A percentile compares a stretch with the other conserved stretches of the same genome.
These are phyloP conservation scores for Panopea generosa DNA, from an alignment of 2,888 invertebrate species.

Conservation along the genomic window DNA sequence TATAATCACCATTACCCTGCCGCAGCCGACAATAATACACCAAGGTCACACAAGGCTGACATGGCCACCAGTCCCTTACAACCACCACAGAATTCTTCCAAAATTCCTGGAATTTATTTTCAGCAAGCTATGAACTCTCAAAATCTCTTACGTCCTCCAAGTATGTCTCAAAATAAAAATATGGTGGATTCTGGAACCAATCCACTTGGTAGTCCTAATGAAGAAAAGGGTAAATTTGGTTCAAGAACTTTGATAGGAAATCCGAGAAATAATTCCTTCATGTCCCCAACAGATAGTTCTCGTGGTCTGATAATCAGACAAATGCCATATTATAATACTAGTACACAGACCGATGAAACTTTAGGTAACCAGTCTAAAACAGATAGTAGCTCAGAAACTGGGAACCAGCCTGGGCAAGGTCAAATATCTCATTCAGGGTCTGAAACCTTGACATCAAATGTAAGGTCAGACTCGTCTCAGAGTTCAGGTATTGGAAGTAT, in stretches of 20 bases:
- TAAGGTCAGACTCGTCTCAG: slow-evolving; percentile 51
- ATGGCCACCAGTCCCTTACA: slow-evolving; percentile 49
- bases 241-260: slow-evolving; percentile 47
- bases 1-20: slow-evolving; percentile 42
- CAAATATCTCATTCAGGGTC: slow-evolving; percentile 42
- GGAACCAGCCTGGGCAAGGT: slow-evolving; percentile 66
- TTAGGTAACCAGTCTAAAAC: slow-evolving; percentile 39
- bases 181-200: slow-evolving; percentile 66
- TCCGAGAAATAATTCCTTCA: slow-evolving; percentile 29
- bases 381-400: slow-evolving; percentile 42
- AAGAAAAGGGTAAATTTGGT: slow-evolving; percentile 40
- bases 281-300: slow-evolving; percentile 46
- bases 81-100: slow-evolving; percentile 36
- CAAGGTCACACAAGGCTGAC: slow-evolving; percentile 45
- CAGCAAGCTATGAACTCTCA: slow-evolving; percentile 58
- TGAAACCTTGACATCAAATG: slow-evolving; percentile 10
- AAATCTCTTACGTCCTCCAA: slow-evolving; percentile 32
- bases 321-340: slow-evolving; percentile 80
- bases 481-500: slow-evolving; percentile 61
- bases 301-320: slow-evolving; percentile 72
- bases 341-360: slow-evolving; percentile 79
- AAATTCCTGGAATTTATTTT: slow-evolving; percentile 50
- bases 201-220: slow-evolving; percentile 63
- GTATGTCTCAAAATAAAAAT: slow-evolving; percentile 27
- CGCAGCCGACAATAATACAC: slow-evolving; percentile 23